Percentiles rank a stretch among this genome's conserved stretches.
Conservation (phyloP, 2,888 invertebrate species). For the Phalangium opilio region DNA sequence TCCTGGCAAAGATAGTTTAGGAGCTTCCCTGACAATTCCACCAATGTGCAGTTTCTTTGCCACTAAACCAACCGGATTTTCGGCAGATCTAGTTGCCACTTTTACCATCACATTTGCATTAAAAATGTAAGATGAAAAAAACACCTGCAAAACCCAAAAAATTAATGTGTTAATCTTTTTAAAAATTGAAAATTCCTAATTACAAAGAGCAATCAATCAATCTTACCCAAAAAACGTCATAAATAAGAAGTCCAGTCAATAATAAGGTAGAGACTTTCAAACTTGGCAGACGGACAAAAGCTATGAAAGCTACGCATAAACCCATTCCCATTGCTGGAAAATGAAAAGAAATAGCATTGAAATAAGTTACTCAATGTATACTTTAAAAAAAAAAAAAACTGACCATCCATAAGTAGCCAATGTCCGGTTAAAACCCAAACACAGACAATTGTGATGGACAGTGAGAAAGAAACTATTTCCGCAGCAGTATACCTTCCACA, state of each 20-base stretch:
- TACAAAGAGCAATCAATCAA: constrained; percentile 2
- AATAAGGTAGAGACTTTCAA: constrained; percentile 88
- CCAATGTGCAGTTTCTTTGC: constrained; percentile 83
- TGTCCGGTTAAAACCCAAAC: constrained; percentile 96
- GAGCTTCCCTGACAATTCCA: constrained; percentile 76
- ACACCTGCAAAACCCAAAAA: constrained; percentile 38
- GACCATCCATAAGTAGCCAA: constrained; percentile 94
- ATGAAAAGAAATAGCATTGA: too few species aligned
- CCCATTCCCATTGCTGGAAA: constrained; percentile 83
- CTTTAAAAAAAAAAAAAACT: constrained; percentile 23
- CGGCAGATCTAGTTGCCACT: constrained; percentile 44
- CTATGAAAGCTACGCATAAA: constrained; percentile 92
- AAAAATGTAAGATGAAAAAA: constrained; percentile 95
- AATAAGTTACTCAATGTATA: too few species aligned
- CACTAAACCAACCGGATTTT: constrained; percentile 54
- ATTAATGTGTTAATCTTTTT: background rate
- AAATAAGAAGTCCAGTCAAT: constrained; percentile 56
- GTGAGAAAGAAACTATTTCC: constrained; percentile 78
- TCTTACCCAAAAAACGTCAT: constrained; percentile 87
- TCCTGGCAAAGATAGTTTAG: constrained; percentile 87
- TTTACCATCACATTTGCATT: constrained; percentile 98
- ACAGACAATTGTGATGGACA: constrained; percentile 84
- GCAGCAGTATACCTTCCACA: constrained; percentile 90
- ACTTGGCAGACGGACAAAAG: constrained; percentile 85
- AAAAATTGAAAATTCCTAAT: too few species aligned